Conservation (phyloP, 2,113 vertebrate species). For the Toxotes jaculatrix region DNA sequence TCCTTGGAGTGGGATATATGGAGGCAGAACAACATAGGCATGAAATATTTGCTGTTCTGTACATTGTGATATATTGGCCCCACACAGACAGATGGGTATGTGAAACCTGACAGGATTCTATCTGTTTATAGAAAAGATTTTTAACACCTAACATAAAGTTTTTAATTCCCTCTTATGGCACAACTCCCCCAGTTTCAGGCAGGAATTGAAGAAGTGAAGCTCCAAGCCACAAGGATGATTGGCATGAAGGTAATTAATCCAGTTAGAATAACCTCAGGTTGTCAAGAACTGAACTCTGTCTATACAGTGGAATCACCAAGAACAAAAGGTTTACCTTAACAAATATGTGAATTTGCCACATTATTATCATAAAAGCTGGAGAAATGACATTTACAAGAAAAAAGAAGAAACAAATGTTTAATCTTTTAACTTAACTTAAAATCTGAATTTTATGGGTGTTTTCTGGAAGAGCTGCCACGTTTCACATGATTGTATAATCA, state of each 20-base stretch:
- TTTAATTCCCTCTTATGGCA: not conserved
- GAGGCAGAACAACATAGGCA: not conserved
- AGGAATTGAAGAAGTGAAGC: not conserved
- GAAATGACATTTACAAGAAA: too few species aligned
- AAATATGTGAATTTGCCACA: not conserved
- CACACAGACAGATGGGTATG: not conserved
- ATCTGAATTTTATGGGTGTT: too few species aligned
- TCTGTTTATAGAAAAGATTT: not conserved
- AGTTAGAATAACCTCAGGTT: not conserved
- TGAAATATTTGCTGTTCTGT: not conserved
- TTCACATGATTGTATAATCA: too few species aligned
- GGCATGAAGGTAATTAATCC: constrained; percentile 1
- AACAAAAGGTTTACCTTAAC: not conserved
- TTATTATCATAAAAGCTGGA: constrained; percentile 1
- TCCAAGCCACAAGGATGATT: not conserved
- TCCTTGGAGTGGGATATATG: not conserved
- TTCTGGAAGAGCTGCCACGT: too few species aligned
- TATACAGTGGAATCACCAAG: not conserved
- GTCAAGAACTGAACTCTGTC: not conserved
- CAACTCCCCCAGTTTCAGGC: not conserved
- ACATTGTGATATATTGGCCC: not conserved
- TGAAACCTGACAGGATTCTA: not conserved
- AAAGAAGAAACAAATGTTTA: too few species aligned
- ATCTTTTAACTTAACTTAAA: too few species aligned
- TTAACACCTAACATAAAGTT: not conserved